Conservation (phyloP, 1,140 invertebrate species). For the Arctopsyche grandis region DNA sequence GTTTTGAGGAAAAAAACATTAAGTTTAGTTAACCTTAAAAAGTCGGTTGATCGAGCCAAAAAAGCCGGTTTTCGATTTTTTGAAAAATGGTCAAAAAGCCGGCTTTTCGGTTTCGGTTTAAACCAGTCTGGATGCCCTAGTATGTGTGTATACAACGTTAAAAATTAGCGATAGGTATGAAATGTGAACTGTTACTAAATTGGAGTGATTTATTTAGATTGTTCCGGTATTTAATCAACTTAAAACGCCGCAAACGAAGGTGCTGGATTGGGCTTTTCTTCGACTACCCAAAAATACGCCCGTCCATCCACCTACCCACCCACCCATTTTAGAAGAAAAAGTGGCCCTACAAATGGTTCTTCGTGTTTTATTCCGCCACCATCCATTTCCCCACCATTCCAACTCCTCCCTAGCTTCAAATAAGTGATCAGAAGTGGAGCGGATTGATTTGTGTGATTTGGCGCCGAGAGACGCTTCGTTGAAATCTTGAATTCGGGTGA, state of each 20-base stretch:
- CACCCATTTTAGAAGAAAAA: background rate
- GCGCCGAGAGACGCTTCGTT: slow-evolving; percentile 1
- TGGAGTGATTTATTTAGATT: slow-evolving; percentile 13
- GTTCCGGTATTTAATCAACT: slow-evolving; percentile 21
- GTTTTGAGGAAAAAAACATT: no score
- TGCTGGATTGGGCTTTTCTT: slow-evolving; percentile 20
- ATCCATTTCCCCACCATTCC: background rate
- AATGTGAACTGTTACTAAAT: no score
- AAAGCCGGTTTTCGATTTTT: no score
- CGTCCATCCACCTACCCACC: background rate
- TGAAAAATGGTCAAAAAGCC: no score
- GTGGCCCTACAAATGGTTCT: slow-evolving; percentile 27
- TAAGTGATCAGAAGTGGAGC: slow-evolving; percentile 36
- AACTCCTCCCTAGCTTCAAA: slow-evolving; percentile 8
- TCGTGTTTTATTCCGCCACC: slow-evolving; percentile 8
- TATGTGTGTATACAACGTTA: background rate
- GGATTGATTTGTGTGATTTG: slow-evolving; percentile 40
- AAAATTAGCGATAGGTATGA: no score
- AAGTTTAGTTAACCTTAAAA: no score
- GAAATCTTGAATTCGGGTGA: background rate
- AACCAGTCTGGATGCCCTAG: no score
- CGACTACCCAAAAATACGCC: background rate
- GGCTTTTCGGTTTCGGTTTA: no score
- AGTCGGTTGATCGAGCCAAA: no score
- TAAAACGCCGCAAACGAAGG: slow-evolving; percentile 21